Base-by-base conservation (phyloP, 2,113 vertebrate genomes). In the Labeo catla region DNA sequence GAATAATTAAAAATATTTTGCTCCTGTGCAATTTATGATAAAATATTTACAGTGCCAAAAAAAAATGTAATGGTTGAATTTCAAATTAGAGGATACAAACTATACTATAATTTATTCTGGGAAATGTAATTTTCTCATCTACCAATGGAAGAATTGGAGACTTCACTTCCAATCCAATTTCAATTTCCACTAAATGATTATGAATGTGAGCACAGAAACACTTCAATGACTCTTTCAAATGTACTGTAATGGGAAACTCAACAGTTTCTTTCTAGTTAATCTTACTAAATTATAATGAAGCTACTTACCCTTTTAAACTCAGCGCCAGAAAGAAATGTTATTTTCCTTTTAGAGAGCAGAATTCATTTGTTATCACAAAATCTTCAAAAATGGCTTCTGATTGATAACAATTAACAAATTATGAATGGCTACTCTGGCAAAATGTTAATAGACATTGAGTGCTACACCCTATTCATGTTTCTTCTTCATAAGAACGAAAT, bases 241-340 rank as follows among this genome's bases (percentile, higher is more conserved):
- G n/a, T 81, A 23, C 39, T 28, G n/a, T 16, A 81, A 63, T 79
- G 36, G 34, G 57, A 63, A 21, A 23, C 57, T 63, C 54, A n/a
- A 45, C 36, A 63, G 78, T 81, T 63, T 81, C 59, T 63, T 81
- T 79, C 54, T n/a, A 23, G 76, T 61, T 47, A 63, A 81, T 63
- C 57, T 47, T 65, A 65, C 34, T 61, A 43, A 43, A 59, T 79
- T 21, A 11, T 79, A 43, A 79, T 59, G 19, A 43, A 6, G 36
- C 5, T 57, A 70, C 34, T 70, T 70, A 70, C 66, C 66, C 36
- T 15, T 70, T 70, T 74, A 47, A 74, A 74, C 21, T 19, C 43
- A 47, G 72, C 19, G 43, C 11, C 4, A 49, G 72, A 74, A 74
- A 12, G 1, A 45, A n/a, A 7, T 28, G 28, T 28, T 28, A 28